A percentile compares a stretch with the other conserved stretches of the same genome.
phyloP scores from a whole-genome alignment of 2,888 invertebrate species.

The Drosophila merina region DNA sequence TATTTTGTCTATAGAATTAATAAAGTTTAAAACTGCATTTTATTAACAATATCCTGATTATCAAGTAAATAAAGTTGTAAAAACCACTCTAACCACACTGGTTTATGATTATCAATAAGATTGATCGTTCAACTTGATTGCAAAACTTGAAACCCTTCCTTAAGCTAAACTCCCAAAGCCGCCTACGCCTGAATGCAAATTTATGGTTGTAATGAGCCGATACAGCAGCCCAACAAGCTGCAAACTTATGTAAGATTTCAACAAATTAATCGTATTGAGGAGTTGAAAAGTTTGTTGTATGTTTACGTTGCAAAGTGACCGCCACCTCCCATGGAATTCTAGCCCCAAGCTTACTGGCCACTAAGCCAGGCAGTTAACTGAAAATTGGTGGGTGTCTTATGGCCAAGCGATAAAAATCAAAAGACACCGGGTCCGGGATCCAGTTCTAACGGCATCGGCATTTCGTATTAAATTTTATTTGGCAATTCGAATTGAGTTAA shows the following conservation, averaged over 20 bases:
- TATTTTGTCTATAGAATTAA: neutral
- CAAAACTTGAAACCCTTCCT: slow-evolving; percentile 23
- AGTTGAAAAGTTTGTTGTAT: slow-evolving; percentile 14
- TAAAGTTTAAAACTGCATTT: neutral
- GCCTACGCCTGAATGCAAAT: slow-evolving; percentile 32
- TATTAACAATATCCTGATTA: neutral
- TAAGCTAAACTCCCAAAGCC: slow-evolving; percentile 16
- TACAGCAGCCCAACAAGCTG: slow-evolving; percentile 27
- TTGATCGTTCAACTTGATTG: slow-evolving; percentile 18
- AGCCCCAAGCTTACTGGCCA: slow-evolving; percentile 20
- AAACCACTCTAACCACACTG: neutral
- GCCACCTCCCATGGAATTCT: slow-evolving; percentile 20
- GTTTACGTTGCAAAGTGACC: slow-evolving; percentile 13
- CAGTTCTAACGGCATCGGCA: slow-evolving; percentile 42
- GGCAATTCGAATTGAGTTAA: slow-evolving; percentile 50
- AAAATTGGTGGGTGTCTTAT: slow-evolving; percentile 46
- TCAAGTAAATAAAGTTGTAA: no score
- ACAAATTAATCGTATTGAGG: slow-evolving; percentile 27
- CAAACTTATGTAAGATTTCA: slow-evolving; percentile 30
- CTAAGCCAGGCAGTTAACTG: slow-evolving; percentile 17
- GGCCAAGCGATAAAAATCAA: slow-evolving; percentile 53
- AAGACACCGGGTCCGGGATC: slow-evolving; percentile 28
- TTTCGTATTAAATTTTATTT: slow-evolving; percentile 51
- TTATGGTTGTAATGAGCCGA: slow-evolving; percentile 14
- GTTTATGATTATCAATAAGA: slow-evolving; percentile 11